Conservation (phyloP, 1,140 invertebrate genomes). For the Penaeus chinensis region DNA sequence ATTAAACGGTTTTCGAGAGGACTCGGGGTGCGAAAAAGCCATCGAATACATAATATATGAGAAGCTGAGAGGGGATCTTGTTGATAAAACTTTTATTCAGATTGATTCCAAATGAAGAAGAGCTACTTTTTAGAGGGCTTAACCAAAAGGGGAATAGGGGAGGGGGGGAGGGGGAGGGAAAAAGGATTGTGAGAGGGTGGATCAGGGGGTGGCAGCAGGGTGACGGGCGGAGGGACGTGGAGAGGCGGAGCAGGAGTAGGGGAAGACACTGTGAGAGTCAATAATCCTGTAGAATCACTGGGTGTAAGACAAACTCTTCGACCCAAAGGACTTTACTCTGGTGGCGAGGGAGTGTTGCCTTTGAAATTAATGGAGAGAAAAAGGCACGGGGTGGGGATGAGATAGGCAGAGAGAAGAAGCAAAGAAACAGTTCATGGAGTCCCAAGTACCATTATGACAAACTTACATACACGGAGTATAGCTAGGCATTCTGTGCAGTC, state of each 20-base stretch:
- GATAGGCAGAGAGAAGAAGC: conserved; percentile 10
- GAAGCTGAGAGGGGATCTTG: conserved; percentile 50
- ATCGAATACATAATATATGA: conserved; percentile 63
- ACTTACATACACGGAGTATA: too few relatives aligned
- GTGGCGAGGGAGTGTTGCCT: not conserved
- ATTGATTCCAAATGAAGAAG: conserved; percentile 62
- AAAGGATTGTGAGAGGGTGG: not conserved
- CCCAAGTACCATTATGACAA: too few relatives aligned
- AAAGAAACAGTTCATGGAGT: too few relatives aligned
- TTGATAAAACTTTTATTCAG: conserved; percentile 63
- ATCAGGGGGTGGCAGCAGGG: conserved; percentile 1
- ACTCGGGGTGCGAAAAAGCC: conserved; percentile 60
- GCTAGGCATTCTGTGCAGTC: too few relatives aligned
- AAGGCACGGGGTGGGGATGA: not conserved
- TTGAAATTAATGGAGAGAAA: conserved; percentile 19
- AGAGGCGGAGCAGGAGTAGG: not conserved
- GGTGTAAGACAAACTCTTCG: conserved; percentile 26
- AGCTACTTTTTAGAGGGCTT: conserved; percentile 44
- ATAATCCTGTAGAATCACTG: conserved; percentile 19
- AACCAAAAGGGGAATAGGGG: not conserved
- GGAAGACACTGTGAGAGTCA: conserved; percentile 26
- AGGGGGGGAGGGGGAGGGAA: not conserved
- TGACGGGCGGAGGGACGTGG: not conserved
- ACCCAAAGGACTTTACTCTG: not conserved
- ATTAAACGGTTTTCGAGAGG: conserved; percentile 62